phyloP scores from a whole-genome alignment of 2,797 vertebrate species.

The Onychomys leucogaster region DNA sequence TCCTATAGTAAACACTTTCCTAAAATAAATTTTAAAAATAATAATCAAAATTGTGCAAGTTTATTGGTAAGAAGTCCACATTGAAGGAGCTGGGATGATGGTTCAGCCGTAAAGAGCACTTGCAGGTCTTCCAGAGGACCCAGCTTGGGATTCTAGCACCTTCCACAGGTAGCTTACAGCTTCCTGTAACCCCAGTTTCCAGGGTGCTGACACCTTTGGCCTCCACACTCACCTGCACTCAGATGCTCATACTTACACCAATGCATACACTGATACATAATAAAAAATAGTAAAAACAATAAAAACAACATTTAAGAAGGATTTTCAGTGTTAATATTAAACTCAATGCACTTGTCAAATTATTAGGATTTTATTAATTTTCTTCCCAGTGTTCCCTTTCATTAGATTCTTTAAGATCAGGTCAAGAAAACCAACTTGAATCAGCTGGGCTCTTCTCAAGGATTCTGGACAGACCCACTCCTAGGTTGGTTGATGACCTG shows the following conservation, averaged over 20 bases:
- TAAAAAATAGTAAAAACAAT: not conserved
- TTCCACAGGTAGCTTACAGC: not conserved
- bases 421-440: not conserved
- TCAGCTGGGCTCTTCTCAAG: not conserved
- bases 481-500: not conserved
- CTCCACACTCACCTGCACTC: not conserved
- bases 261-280: not conserved
- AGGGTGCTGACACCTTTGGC: not conserved
- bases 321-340: not conserved
- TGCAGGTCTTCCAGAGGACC: no score
- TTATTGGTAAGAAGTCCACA: not conserved
- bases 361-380: not conserved
- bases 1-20: not conserved
- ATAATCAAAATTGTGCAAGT: not conserved
- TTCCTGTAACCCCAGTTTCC: not conserved
- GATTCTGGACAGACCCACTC: not conserved
- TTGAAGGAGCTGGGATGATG: not conserved
- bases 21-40: not conserved
- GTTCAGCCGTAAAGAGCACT: not conserved
- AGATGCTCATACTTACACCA: not conserved
- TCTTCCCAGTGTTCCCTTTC: not conserved
- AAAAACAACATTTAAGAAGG: not conserved
- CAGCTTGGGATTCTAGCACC: no score
- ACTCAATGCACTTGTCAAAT: not conserved
- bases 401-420: conserved; percentile 6